Conservation (phyloP, 2,888 invertebrate species). For the Melanchra persicariae region DNA sequence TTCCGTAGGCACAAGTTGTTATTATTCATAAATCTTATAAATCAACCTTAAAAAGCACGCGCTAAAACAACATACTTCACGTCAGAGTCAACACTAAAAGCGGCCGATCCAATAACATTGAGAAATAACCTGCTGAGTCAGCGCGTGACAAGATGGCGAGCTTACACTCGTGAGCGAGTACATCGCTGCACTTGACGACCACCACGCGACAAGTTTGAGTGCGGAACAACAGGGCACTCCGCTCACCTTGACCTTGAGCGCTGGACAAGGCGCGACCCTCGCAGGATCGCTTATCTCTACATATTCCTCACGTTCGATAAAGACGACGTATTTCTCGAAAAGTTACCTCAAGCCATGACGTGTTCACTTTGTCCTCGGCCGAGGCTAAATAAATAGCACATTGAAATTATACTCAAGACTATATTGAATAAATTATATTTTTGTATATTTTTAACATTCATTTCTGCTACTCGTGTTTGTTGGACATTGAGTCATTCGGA, state of each 20-base stretch:
- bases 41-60: constrained; percentile 22
- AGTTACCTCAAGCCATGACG: constrained; percentile 34
- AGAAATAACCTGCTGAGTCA: constrained; percentile 58
- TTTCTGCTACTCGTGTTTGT: constrained; percentile 18
- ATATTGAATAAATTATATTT: constrained; percentile 45
- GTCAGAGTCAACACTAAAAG: constrained; percentile 42
- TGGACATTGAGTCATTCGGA: constrained; percentile 23
- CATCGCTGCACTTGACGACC: constrained; percentile 49
- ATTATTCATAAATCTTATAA: constrained; percentile 25
- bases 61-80: constrained; percentile 18
- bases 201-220: constrained; percentile 8
- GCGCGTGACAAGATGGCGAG: constrained; percentile 36
- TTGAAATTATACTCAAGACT: constrained; percentile 28
- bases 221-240: not conserved
- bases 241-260: constrained; percentile 53
- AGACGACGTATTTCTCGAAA: constrained; percentile 36
- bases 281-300: constrained; percentile 32
- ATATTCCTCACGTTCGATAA: constrained; percentile 20
- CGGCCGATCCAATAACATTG: constrained; percentile 37
- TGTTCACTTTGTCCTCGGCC: constrained; percentile 50
- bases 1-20: not conserved
- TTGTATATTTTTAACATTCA: constrained; percentile 24
- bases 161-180: constrained; percentile 13
- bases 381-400: constrained; percentile 53
- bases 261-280: constrained; percentile 26